Base-by-base conservation (phyloP, 2,797 vertebrate species). In the Lindbergichthys nudifrons region DNA sequence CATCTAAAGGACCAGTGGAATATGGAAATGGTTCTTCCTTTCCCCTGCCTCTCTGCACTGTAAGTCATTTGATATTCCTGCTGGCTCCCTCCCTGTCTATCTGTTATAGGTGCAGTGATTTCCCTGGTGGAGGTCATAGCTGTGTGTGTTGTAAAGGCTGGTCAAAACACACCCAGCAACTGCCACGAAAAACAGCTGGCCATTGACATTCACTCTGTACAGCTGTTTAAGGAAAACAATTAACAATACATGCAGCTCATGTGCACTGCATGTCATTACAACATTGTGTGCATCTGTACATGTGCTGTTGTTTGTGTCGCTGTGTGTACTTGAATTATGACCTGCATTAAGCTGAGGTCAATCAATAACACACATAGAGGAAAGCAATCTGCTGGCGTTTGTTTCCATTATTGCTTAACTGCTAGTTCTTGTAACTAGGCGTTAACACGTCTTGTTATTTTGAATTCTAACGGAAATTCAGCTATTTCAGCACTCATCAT, bases 351-450 rank as follows among this genome's bases (percentile, higher is more conserved):
- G 30, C 46, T 18, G 30, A 76, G 58, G 74, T 81, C 68, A 60
- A 81, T 88, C 83, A 82, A 85, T 90, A 75, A 50, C 9, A 32
- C 36, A 57, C n/a, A 79, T 30, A 47, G 59, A 75, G 46, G 14
- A 76, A 10, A 60, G 21, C 41, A n/a, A 9, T 62, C n/a, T 18
- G 48, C 32, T 18, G 39, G 10, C 4, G 59, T 10, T 45, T 50
- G 19, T 66, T 68, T 64, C 46, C 19, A 12, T 23, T 16, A 15
- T 50, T 26, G 9, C 42, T 59, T 63, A 5, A 16, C 48, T 53
- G 18, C 10, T 14, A 42, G 11, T 13, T 36, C 4, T 5, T 23
- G 12, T 7, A 41, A 30, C 3, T 23, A 62, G 8, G 42, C 18
- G 42, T 59, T 0, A 14, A 15, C 59, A 9, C 5, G 43, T 50